Evolutionary conservation across 2,113 vertebrate genomes (phyloP), one percentile per base, ranked within the genome.

Genomic region (Hepsetus odoe): DNA sequence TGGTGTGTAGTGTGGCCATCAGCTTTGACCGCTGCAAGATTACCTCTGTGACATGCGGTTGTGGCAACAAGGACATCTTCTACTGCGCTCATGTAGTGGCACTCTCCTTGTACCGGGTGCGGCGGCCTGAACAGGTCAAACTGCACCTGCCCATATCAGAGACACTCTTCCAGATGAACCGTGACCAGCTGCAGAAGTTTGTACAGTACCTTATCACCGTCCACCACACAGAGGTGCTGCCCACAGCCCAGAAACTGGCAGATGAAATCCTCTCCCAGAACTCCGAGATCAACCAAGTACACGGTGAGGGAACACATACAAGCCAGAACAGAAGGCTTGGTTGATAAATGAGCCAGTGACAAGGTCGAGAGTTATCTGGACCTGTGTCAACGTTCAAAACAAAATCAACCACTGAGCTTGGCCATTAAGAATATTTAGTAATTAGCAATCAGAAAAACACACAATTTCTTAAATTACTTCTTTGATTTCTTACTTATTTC

Each of bases 21-120:
- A 98, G 97, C 94, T 99, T 99, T 87, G 97, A 99, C 93, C 96
- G 97, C 94, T 99, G 97, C 94, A 99, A 99, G 93, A 99, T 99
- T 94, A 99, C 97, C 77, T 97, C 97, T 59, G 97, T 99, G 87
- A 99, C 97, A 71, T 99, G 97, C 89, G 97, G 96, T 87, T 99
- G 97, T 84, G 97, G 97, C 91, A 98, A 98, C 95, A 98, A 98
- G 90, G 97, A 99, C 95, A 99, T 99, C 94, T 99, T 99, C 95
- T 99, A 98, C 79, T 99, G 97, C 86, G 96, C 97, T 2, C 97
- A 99, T 0, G 97, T 99, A 85, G 97, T 99, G 91, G 97, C 97
- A 46, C 94, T 99, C 35, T 98, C 96, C 75, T 94, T 99, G 89
- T 98, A 98, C 88, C 95, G 97, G 83, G 97, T 98, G 88, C 96